These are phyloP conservation scores for Clamator glandarius DNA, from an alignment of 2,797 vertebrate species.

Conservation along the genomic window DNA sequence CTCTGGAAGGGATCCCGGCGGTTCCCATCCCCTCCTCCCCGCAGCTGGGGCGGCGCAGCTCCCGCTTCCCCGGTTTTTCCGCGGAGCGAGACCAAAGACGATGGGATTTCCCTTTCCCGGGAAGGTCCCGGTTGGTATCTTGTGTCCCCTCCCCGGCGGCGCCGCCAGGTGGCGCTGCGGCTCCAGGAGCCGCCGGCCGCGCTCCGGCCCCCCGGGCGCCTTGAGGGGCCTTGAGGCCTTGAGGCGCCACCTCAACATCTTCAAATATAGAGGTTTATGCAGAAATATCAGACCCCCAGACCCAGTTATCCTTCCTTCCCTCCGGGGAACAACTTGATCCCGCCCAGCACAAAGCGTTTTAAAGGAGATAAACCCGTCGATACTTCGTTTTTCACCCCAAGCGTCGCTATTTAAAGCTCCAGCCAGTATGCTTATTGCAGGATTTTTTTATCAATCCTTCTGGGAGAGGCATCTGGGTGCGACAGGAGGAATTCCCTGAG, in stretches of 20 bases:
- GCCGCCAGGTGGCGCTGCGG: too few species aligned
- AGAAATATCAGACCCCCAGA: neutral
- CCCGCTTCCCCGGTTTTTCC: neutral
- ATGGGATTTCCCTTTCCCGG: neutral
- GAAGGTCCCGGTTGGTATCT: constrained; percentile 60
- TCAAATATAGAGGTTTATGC: neutral
- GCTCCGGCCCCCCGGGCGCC: too few species aligned
- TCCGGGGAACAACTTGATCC: neutral
- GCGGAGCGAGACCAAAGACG: constrained; percentile 70
- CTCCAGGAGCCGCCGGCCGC: too few species aligned
- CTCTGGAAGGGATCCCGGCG: neutral
- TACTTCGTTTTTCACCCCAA: neutral
- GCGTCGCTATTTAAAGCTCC: neutral
- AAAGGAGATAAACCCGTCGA: neutral
- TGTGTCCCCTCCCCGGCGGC: neutral
- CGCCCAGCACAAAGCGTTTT: neutral
- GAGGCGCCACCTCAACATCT: neutral
- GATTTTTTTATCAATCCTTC: neutral
- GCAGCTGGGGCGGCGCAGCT: neutral
- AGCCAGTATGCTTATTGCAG: neutral
- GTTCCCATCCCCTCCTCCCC: neutral
- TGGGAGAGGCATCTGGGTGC: neutral
- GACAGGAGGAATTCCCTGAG: neutral
- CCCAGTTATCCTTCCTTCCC: neutral
- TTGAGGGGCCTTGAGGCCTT: neutral